Evolutionary conservation across 2,797 vertebrate genomes (phyloP).

Genomic region (Cryptoprocta ferox): DNA sequence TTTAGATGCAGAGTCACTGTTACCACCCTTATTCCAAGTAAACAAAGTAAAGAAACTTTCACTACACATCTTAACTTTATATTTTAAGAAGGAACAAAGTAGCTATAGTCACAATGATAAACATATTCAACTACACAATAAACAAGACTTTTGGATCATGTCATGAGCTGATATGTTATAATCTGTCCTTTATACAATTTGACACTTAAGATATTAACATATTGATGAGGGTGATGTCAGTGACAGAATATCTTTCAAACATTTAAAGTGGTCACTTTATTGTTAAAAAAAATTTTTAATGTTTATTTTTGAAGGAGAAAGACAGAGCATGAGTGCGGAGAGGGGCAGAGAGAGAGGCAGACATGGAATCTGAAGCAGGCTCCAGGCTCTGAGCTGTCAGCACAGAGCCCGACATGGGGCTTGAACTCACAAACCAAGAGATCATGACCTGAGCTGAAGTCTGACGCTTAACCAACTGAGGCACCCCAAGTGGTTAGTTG

Average conservation of each 20-base stretch:
- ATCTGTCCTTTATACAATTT: not conserved
- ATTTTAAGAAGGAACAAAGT: not conserved
- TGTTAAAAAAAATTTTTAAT: too few relatives aligned
- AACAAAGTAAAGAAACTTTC: not conserved
- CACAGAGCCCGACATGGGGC: too few relatives aligned
- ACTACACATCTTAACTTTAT: not conserved
- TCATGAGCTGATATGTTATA: not conserved
- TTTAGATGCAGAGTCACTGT: not conserved
- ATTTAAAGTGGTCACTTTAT: slow-evolving; percentile 8
- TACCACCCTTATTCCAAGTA: not conserved
- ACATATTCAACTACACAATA: not conserved
- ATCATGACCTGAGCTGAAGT: too few relatives aligned
- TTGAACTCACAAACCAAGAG: too few relatives aligned
- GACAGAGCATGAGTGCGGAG: too few relatives aligned
- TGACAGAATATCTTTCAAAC: slow-evolving; percentile 46
- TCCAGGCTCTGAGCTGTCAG: too few relatives aligned
- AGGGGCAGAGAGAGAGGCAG: too few relatives aligned
- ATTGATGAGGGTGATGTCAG: not conserved
- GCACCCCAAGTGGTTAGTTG: not conserved
- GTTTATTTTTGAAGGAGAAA: too few relatives aligned
- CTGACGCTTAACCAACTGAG: too few relatives aligned
- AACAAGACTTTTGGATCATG: slow-evolving; percentile 45
- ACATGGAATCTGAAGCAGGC: too few relatives aligned
- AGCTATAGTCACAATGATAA: not conserved
- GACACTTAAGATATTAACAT: slow-evolving; percentile 47